Evolutionary conservation across 2,888 invertebrate genomes (phyloP).

Genomic region (Dicranocentrus wangi): DNA sequence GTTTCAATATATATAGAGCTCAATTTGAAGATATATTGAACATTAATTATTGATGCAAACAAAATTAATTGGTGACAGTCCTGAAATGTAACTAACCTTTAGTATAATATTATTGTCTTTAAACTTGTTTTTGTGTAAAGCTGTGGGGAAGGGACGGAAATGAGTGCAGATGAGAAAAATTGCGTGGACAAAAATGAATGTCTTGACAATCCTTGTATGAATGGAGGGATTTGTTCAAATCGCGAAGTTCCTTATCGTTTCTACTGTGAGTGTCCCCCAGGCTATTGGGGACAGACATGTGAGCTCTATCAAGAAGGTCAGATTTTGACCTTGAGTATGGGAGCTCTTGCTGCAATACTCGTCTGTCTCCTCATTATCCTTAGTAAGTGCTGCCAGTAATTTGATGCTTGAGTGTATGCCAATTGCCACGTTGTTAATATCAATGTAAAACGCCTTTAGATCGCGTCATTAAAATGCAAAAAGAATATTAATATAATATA

Average conservation of each 20-base stretch:
- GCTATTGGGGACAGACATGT: constrained; percentile 94
- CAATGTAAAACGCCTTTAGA: constrained; percentile 53
- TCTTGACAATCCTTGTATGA: constrained; percentile 92
- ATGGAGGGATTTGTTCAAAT: constrained; percentile 94
- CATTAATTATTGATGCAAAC: too few species aligned
- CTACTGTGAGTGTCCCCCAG: constrained; percentile 87
- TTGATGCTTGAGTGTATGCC: constrained; percentile 2
- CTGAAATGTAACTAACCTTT: constrained; percentile 32
- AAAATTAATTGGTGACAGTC: too few species aligned
- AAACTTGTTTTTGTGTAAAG: constrained; percentile 76
- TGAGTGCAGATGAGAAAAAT: constrained; percentile 91
- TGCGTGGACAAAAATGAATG: constrained; percentile 97
- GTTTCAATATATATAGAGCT: too few species aligned
- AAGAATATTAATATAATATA: neutral
- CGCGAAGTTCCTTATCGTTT: constrained; percentile 89
- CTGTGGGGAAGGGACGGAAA: constrained; percentile 93
- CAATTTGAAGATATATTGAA: too few species aligned
- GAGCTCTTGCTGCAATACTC: constrained; percentile 96
- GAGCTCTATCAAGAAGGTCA: constrained; percentile 95
- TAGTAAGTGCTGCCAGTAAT: constrained; percentile 93
- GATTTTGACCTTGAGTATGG: constrained; percentile 95
- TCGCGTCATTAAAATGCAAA: constrained; percentile 36
- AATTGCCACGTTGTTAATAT: neutral
- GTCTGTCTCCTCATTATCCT: constrained; percentile 90
- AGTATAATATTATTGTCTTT: constrained; percentile 29